Base-by-base conservation (phyloP, 2,888 invertebrate genomes). In the Cremastinae sp. region DNA sequence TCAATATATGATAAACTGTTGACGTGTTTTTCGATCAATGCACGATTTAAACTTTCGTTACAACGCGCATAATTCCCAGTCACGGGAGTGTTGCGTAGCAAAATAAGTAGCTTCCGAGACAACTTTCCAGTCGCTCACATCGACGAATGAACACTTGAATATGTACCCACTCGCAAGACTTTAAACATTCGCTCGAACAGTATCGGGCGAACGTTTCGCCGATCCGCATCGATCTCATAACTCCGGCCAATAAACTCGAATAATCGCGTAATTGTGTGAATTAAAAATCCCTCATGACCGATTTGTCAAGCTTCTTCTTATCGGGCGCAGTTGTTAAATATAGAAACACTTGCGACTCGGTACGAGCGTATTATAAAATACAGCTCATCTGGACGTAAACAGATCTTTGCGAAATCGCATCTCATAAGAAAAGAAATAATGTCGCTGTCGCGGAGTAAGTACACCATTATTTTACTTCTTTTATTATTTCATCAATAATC, bases 51-150 rank as follows among this genome's bases (percentile, higher is more conserved):
- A 47, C 18, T 62, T 53, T 22, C 41, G 0, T 20, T 53, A 10
- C 22, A 41, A 49, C 41, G 14, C 8, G 51, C 36, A 64, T 51
- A 53, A 22, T 36, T 41, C 22, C 0, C 9, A 51, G 36, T 12
- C 22, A 36, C 20, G 43, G 51, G 62, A 62, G 53, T 74, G 51
- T 69, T 64, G 43, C 64, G 38, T 70, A 54, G n/a, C n/a, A n/a
- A n/a, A n/a, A 56, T 64, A 56, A 34, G 28, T 38, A 28, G 62
- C 45, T 58, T 70, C 53, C 59, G 71, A 73, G 28, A 66, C 72
- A 75, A 79, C 79, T 78, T 80, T 76, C 68, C 53, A 70, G 75
- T 70, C 68, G 51, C 62, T 28, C 54, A 38, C 22, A 22, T 12
- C 45, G 58, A 73, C 54, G 66, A 74, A 68, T 61, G 28, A 47